Evolutionary conservation across 2,888 invertebrate species (phyloP).

Genomic region (Cheilosia scutellata): DNA sequence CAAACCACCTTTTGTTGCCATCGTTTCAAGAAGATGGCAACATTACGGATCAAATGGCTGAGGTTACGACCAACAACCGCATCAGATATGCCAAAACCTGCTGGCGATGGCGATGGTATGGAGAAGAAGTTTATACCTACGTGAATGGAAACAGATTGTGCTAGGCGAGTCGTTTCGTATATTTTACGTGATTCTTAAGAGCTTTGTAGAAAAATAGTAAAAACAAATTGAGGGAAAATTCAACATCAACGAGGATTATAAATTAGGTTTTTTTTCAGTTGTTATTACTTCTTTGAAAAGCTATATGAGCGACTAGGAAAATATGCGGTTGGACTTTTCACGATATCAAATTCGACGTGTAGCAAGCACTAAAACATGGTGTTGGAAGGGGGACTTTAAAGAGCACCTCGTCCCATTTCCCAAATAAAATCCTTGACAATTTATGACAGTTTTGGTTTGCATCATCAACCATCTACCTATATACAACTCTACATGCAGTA

Average conservation of each 20-base stretch:
- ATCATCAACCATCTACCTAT: slow-evolving; percentile 17
- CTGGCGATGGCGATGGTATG: slow-evolving; percentile 48
- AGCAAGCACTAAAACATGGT: slow-evolving; percentile 39
- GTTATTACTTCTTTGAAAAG: slow-evolving; percentile 21
- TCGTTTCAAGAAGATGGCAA: slow-evolving; percentile 59
- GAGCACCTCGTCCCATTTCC: slow-evolving; percentile 30
- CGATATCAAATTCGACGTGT: slow-evolving; percentile 47
- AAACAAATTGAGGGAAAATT: slow-evolving; percentile 48
- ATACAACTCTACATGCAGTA: slow-evolving; percentile 5
- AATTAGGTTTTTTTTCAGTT: slow-evolving; percentile 45
- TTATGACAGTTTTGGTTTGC: slow-evolving; percentile 54
- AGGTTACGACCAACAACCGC: slow-evolving; percentile 67
- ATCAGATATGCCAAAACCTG: slow-evolving; percentile 70
- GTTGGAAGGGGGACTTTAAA: background rate
- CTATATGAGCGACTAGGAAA: slow-evolving; percentile 11
- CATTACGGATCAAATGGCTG: slow-evolving; percentile 61
- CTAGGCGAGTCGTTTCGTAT: slow-evolving; percentile 68
- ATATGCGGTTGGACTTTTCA: slow-evolving; percentile 19
- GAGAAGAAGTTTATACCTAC: slow-evolving; percentile 47
- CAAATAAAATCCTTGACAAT: slow-evolving; percentile 52
- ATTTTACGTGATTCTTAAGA: slow-evolving; percentile 70
- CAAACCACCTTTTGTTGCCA: slow-evolving; percentile 60
- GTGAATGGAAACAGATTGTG: slow-evolving; percentile 73
- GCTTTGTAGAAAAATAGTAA: slow-evolving; percentile 59
- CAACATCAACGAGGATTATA: slow-evolving; percentile 47